Percentiles rank a stretch among this genome's conserved stretches.
Evolutionary conservation across 2,888 invertebrate species (phyloP).

Genomic region (Chirona hameri): DNA sequence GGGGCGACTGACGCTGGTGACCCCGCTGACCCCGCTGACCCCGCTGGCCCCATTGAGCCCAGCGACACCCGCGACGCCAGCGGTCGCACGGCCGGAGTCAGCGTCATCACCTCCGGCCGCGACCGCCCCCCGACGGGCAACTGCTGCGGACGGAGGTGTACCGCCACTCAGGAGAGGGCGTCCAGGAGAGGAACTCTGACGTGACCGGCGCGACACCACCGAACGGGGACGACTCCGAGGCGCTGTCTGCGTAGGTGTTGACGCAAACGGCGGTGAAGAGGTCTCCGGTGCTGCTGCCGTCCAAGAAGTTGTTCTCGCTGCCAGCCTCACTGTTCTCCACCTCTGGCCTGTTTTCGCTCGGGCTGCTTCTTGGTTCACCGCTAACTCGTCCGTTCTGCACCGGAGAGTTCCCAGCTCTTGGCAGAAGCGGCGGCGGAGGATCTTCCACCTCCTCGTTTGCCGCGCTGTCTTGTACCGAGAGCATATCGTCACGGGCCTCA

Average conservation of each 20-base stretch:
- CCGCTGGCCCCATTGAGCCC: too few species aligned
- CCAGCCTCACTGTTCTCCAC: background rate
- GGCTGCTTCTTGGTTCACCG: background rate
- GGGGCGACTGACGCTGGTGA: background rate
- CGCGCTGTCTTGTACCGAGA: background rate
- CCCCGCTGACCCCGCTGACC: background rate
- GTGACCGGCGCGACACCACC: background rate
- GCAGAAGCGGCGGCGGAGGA: background rate
- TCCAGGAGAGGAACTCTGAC: background rate
- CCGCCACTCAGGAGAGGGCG: constrained; percentile 22
- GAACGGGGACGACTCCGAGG: background rate
- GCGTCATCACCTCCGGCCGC: too few species aligned
- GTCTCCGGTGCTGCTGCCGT: background rate
- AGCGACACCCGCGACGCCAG: too few species aligned
- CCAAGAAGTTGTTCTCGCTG: background rate
- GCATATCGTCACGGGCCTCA: background rate
- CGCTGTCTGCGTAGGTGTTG: background rate
- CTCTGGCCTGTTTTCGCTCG: background rate
- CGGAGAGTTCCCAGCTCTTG: background rate
- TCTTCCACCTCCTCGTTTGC: background rate
- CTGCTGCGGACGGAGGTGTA: background rate
- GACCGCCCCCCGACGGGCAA: background rate
- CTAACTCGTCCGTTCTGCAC: background rate
- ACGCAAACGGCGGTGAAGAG: background rate
- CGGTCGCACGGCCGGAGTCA: too few species aligned